A percentile compares a stretch with the other conserved stretches of the same genome.
Evolutionary conservation across 2,797 vertebrate species (phyloP).

Genomic region (Spatula versicolor): DNA sequence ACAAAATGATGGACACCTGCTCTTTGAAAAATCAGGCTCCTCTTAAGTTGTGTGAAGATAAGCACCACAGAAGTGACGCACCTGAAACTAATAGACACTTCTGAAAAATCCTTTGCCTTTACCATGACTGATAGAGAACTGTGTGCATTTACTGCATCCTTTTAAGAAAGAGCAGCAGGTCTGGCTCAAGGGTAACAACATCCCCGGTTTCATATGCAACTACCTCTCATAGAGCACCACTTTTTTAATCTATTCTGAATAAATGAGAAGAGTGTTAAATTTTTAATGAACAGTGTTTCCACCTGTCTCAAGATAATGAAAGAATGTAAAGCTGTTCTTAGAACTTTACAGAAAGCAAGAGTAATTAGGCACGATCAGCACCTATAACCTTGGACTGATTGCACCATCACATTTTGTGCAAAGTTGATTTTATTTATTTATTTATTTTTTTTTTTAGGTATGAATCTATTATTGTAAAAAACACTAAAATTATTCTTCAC

Average conservation of each 20-base stretch:
- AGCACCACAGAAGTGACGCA: not conserved
- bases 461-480: not conserved
- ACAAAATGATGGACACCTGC: slow-evolving; percentile 63
- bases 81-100: slow-evolving; percentile 63
- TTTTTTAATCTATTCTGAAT: slow-evolving; percentile 44
- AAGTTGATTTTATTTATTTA: not conserved
- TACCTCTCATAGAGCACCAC: not conserved
- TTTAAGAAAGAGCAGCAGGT: not conserved
- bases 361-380: not conserved
- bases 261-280: slow-evolving; percentile 50
- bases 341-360: slow-evolving; percentile 32
- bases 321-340: slow-evolving; percentile 47
- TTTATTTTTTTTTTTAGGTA: not conserved
- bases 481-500: not conserved
- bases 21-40: slow-evolving; percentile 54
- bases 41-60: slow-evolving; percentile 46
- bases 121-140: slow-evolving; percentile 28
- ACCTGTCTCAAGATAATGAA: slow-evolving; percentile 52
- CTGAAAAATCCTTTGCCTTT: slow-evolving; percentile 44
- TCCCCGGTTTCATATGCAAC: not conserved
- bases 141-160: slow-evolving; percentile 14
- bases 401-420: not conserved
- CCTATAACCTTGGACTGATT: slow-evolving; percentile 26
- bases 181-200: slow-evolving; percentile 27
- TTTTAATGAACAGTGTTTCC: slow-evolving; percentile 43